A percentile compares a stretch with the other conserved stretches of the same genome.
Conservation (phyloP, 2,113 vertebrate genomes). For the Crypturellus undulatus region DNA sequence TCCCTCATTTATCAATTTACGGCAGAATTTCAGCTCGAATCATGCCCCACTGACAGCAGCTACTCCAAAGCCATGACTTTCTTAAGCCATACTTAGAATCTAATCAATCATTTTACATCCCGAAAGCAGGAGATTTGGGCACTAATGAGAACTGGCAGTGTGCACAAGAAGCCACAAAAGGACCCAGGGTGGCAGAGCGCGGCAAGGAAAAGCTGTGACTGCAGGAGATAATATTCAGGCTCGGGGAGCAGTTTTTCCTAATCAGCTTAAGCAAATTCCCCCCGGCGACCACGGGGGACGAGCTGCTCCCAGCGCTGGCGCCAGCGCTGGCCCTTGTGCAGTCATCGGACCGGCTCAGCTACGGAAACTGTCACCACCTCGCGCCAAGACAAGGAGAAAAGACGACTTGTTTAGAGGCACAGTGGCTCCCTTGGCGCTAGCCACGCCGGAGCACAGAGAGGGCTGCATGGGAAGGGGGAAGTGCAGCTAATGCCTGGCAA, state of each 20-base stretch:
- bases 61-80: not conserved
- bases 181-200: accelerated
- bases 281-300: accelerated
- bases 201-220: not conserved
- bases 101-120: not conserved
- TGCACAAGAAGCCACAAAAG: not conserved
- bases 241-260: not conserved
- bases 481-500: not conserved
- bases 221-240: not conserved
- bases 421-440: not conserved
- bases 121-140: not conserved
- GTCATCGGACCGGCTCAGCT: not conserved
- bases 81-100: not conserved
- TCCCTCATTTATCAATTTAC: not conserved
- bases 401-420: accelerated
- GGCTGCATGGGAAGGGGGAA: not conserved
- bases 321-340: accelerated
- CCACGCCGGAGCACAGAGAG: not conserved
- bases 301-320: not conserved
- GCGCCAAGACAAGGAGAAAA: not conserved
- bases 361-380: not conserved
- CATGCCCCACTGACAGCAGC: not conserved
- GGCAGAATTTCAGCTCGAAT: not conserved
- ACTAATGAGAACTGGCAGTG: not conserved
- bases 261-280: not conserved